Conservation (phyloP, 2,888 invertebrate species). For the Lathronympha strigana region DNA sequence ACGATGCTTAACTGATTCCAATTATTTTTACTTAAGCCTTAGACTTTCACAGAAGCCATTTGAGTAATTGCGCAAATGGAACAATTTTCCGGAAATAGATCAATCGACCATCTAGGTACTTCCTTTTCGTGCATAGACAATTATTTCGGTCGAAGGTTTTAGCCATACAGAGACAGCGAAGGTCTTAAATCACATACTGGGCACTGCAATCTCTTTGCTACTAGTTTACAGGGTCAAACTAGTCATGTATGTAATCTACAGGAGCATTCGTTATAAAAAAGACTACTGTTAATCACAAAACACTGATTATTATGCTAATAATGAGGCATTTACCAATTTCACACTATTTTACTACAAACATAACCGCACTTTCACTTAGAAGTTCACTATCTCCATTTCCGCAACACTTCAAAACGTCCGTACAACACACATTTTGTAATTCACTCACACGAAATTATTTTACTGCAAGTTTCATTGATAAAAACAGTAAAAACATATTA, state of each 20-base stretch:
- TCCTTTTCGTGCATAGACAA: conserved; percentile 37
- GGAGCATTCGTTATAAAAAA: background rate
- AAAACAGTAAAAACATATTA: conserved; percentile 50
- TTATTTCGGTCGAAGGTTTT: conserved; percentile 37
- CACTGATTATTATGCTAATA: conserved; percentile 1
- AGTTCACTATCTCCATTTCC: conserved; percentile 39
- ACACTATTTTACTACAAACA: conserved; percentile 56
- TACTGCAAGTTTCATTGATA: conserved; percentile 62
- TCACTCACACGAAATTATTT: conserved; percentile 41
- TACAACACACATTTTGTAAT: conserved; percentile 45
- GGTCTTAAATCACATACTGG: conserved; percentile 50
- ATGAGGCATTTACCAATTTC: conserved; percentile 31
- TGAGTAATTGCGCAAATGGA: conserved; percentile 29
- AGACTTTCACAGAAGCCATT: conserved; percentile 1
- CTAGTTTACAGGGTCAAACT: conserved; percentile 51
- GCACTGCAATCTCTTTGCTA: conserved; percentile 52
- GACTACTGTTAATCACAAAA: conserved; percentile 17
- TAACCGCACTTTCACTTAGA: conserved; percentile 72
- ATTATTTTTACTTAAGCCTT: background rate
- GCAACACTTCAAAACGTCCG: conserved; percentile 41
- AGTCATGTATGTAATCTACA: conserved; percentile 44
- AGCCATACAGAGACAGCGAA: conserved; percentile 32
- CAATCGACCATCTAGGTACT: conserved; percentile 28
- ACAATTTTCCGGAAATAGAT: conserved; percentile 34
- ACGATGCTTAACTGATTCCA: background rate